Evolutionary conservation across 2,113 vertebrate species (phyloP), one percentile per base, ranked within the genome.

Genomic region (Dermatemys mawii): DNA sequence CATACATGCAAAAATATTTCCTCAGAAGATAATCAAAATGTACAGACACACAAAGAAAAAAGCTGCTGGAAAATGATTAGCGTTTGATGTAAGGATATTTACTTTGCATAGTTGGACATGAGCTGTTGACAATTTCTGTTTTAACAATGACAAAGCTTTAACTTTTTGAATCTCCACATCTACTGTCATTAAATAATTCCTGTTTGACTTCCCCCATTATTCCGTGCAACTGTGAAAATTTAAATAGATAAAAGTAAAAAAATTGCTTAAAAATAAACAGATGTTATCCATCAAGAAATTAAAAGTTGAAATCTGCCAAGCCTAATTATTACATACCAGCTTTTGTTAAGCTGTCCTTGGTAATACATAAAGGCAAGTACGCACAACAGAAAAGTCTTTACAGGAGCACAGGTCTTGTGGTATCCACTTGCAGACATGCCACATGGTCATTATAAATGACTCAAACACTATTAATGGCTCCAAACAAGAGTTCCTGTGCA

Each of bases 391-490:
- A 75, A 29, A 87, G n/a, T 1, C 83, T 75, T 49, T 88, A 54
- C 8, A 0, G 2, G 35, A 94, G n/a, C 1, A 27, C 44, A 67
- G 82, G 7, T 63, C 90, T 91, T 92, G 67, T 78, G 84, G 53
- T 16, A 85, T 44, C 73, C 76, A 54, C 92, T 93, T 88, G 90
- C 38, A 94, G 78, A 92, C n/a, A 38, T 5, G 63, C 48, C 57
- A 83, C 1, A 12, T 87, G 89, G 48, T 89, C 87, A 84, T 94
- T 93, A 89, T 41, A 92, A 94, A 91, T 92, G 92, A 88, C 60
- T 84, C 75, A 50, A 93, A 94, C 54, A 81, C 88, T 91, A 95
- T 88, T 96, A 94, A 93, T 35, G 44, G 57, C 92, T 41, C 83
- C 81, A 76, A 94, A 41, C 55, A 90, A 94, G 90, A 80, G 17